Evolutionary conservation across 2,797 vertebrate genomes (phyloP).

Genomic region (Sylvia borin): DNA sequence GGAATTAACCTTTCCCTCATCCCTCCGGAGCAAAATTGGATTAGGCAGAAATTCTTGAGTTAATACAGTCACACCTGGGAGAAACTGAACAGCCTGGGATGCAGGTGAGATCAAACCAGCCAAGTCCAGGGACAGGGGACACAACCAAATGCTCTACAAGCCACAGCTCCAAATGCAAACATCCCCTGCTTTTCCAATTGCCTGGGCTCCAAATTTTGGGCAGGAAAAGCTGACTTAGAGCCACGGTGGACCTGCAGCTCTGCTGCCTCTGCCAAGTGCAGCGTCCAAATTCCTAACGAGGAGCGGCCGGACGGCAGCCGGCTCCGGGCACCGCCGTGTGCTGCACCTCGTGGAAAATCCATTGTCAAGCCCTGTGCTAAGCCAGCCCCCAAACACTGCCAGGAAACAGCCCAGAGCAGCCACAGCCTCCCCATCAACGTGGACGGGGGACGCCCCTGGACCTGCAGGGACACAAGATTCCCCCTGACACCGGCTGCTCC

Average conservation of each 20-base stretch:
- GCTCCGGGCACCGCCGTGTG: not conserved
- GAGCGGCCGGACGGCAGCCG: not conserved
- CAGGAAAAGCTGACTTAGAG: fast-evolving
- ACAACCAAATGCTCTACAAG: not conserved
- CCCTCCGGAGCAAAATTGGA: not conserved
- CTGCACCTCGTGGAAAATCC: conserved; percentile 36
- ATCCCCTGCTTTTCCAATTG: not conserved
- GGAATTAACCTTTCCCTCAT: not conserved
- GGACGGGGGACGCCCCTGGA: not conserved
- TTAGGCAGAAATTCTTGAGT: not conserved
- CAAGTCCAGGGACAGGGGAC: not conserved
- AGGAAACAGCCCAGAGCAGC: not conserved
- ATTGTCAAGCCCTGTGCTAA: not conserved
- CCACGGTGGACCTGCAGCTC: not conserved
- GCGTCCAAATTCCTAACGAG: not conserved
- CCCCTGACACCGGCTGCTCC: not conserved
- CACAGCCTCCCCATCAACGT: conserved; percentile 12
- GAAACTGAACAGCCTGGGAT: not conserved
- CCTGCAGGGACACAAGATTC: not conserved
- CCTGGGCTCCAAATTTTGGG: fast-evolving
- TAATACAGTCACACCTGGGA: not conserved
- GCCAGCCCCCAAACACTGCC: not conserved
- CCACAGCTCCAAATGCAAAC: fast-evolving
- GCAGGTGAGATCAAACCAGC: fast-evolving
- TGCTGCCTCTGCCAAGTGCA: not conserved